Evolutionary conservation across 2,888 invertebrate species (phyloP).

Genomic region (Dynastes maya): DNA sequence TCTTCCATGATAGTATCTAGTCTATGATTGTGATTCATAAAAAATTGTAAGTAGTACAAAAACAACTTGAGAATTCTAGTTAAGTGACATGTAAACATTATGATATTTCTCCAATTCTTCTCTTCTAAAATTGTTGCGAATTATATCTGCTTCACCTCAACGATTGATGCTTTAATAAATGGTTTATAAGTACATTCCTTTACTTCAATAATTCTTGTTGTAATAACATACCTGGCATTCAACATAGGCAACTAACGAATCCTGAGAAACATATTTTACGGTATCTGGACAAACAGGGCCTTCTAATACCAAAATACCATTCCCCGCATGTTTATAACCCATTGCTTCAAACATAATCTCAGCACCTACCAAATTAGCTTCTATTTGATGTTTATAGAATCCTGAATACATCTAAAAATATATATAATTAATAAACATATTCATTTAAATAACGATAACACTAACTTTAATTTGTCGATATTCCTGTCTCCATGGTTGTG

Average conservation of each 20-base stretch:
- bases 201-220: no score
- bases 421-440: slow-evolving; percentile 37
- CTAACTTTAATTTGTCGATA: slow-evolving; percentile 84
- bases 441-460: background rate
- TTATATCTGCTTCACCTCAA: no score
- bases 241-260: slow-evolving; percentile 89
- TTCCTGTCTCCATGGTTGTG: slow-evolving; percentile 92
- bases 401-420: slow-evolving; percentile 84
- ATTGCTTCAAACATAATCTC: slow-evolving; percentile 85
- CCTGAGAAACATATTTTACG: slow-evolving; percentile 85
- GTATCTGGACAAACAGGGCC: slow-evolving; percentile 88
- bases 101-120: background rate
- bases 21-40: no score
- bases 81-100: background rate
- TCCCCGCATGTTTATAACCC: slow-evolving; percentile 82
- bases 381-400: slow-evolving; percentile 90
- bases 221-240: slow-evolving; percentile 82
- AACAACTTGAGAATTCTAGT: background rate
- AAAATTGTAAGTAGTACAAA: no score
- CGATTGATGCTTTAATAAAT: no score
- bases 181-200: no score
- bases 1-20: no score
- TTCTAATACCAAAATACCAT: slow-evolving; percentile 77
- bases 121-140: background rate
- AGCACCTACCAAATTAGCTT: slow-evolving; percentile 84